These are phyloP conservation scores for Platorchestia sp. DNA, from an alignment of 1,140 invertebrate genomes.

Conservation along the genomic window DNA sequence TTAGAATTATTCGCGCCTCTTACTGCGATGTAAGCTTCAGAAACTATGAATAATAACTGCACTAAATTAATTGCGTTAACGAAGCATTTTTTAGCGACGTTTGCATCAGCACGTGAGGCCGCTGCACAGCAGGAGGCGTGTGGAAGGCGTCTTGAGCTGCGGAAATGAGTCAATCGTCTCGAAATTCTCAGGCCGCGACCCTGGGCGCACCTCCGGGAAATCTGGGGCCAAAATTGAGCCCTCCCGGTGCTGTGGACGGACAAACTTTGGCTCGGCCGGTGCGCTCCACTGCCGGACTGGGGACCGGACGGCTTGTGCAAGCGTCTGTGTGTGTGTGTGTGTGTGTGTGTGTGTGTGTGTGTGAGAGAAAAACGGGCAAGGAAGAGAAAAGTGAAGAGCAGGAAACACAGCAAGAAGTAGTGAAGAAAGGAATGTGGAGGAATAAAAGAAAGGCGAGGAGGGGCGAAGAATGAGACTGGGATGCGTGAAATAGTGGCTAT, in stretches of 20 bases:
- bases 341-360: no score
- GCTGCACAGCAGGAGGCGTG: background rate
- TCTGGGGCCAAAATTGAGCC: background rate
- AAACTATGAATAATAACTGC: no score
- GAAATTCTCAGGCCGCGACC: background rate
- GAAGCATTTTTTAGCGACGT: background rate
- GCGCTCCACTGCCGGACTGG: background rate
- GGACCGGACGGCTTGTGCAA: no score
- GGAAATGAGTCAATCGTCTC: background rate
- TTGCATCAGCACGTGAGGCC: background rate
- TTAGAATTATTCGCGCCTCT: no score
- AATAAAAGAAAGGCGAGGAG: background rate
- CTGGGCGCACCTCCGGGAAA: slow-evolving; percentile 10
- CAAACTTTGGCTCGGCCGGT: background rate
- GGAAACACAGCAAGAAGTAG: no score
- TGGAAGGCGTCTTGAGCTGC: background rate
- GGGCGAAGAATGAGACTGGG: background rate
- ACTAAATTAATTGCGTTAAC: no score
- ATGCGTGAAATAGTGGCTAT: no score
- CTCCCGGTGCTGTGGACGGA: background rate
- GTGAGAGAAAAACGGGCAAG: no score
- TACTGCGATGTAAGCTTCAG: no score
- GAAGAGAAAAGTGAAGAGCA: no score
- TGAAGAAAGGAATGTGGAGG: background rate
- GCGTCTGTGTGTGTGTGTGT: no score